These are phyloP conservation scores for Leiothrix lutea DNA, from an alignment of 2,113 vertebrate genomes.

Conservation along the genomic window DNA sequence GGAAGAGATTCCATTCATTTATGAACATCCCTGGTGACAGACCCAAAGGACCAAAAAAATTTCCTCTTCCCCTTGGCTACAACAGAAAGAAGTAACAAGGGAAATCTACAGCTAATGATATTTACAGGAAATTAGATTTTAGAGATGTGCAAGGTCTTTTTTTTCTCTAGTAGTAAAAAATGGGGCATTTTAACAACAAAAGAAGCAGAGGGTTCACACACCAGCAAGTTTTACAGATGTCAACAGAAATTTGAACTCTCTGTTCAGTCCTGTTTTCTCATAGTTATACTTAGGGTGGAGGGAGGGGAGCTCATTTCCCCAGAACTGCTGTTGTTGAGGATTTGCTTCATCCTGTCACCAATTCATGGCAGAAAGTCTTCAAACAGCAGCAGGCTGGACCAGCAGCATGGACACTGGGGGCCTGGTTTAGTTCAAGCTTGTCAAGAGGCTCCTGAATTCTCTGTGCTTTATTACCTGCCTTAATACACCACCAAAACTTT, in stretches of 20 bases:
- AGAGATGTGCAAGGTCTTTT: neutral
- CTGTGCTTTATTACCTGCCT: neutral
- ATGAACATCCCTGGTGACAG: neutral
- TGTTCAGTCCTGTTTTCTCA: neutral
- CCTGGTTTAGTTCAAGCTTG: neutral
- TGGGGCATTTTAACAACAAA: neutral
- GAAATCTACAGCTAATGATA: constrained; percentile 13
- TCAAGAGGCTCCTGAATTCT: neutral
- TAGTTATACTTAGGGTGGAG: neutral
- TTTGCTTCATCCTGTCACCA: neutral
- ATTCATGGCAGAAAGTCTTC: neutral
- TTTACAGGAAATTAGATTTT: neutral
- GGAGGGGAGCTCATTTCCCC: neutral
- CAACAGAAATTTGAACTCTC: neutral
- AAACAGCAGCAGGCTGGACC: neutral
- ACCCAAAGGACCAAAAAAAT: neutral
- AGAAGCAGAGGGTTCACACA: neutral
- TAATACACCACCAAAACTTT: neutral
- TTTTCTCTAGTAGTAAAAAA: neutral
- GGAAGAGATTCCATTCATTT: neutral
- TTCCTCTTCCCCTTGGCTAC: neutral
- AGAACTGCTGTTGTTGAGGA: neutral
- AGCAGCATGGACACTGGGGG: neutral
- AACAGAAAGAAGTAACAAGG: neutral
- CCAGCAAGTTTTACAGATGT: neutral